A percentile compares a stretch with the other conserved stretches of the same genome.
phyloP scores from a whole-genome alignment of 2,888 invertebrate species.

The Aelia acuminata region DNA sequence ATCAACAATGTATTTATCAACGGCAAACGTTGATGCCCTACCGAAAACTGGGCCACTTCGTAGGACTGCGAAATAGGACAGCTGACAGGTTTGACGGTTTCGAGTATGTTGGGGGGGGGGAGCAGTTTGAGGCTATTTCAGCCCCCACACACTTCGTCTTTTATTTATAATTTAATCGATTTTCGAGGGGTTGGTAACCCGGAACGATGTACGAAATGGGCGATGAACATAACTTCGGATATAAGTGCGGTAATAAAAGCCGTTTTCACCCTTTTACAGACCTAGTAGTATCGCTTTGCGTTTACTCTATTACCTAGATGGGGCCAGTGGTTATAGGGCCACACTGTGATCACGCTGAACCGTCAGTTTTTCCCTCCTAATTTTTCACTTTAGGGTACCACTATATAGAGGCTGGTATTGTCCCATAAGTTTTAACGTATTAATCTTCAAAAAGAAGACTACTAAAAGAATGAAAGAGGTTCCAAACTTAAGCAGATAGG shows the following conservation, averaged over 20 bases:
- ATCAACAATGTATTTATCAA: too few species aligned
- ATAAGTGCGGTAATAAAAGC: neutral
- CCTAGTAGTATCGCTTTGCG: too few species aligned
- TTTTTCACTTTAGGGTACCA: too few species aligned
- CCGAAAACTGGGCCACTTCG: neutral
- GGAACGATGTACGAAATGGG: neutral
- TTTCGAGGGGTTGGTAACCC: neutral
- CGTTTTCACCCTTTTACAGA: neutral
- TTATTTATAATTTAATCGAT: neutral
- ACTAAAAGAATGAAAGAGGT: too few species aligned
- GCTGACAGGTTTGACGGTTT: neutral
- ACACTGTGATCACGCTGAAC: too few species aligned
- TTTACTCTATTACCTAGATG: too few species aligned
- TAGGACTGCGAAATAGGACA: neutral
- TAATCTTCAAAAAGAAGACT: too few species aligned
- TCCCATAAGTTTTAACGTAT: too few species aligned
- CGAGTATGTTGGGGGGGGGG: neutral
- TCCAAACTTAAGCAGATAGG: too few species aligned
- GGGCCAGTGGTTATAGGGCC: too few species aligned
- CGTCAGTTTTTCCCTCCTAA: too few species aligned
- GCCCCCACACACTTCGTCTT: neutral
- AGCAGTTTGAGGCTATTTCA: neutral
- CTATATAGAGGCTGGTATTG: too few species aligned
- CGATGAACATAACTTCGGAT: neutral
- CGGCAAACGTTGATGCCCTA: neutral